Evolutionary conservation across 1,140 invertebrate species (phyloP), one percentile per base, ranked within the genome.

Genomic region (Melipona quadrifasciata): DNA sequence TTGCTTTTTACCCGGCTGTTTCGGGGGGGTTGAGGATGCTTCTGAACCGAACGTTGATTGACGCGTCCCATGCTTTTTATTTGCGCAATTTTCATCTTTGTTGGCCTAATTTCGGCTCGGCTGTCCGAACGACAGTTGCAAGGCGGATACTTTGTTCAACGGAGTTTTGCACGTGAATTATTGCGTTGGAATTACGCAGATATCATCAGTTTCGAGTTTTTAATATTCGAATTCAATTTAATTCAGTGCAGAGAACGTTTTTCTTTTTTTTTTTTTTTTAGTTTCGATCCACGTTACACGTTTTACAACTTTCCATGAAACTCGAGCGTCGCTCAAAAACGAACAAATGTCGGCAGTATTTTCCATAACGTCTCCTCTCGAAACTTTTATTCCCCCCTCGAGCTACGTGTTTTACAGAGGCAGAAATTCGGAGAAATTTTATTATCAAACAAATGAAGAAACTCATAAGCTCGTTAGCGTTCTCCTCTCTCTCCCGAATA

Each of bases 261-360:
- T 3, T 39, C 39, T 5, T 39, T 3, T 3, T 3, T 39, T 39
- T 39, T 39, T 39, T 39, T 57, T 57, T 57, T 55, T 6, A 47
- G 11, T n/a, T 61, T 16, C 39, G 39, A 5, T n/a, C 16, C 3
- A 14, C 34, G 34, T 47, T 24, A 17, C 27, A 27, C 24, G 16
- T 76, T 76, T 76, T 64, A 76, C 27, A 58, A 24, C 21, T 64
- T 39, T 10, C 39, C 24, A 47, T 77, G 51, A 77, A 77, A 64
- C 31, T 47, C 17, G 57, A 61, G 55, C 1, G 55, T 39, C 31
- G 24, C 24, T 76, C 57, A 39, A 47, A 39, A 34, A 27, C n/a
- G 57, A 61, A 76, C 51, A 61, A 61, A 61, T 34, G 34, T n/a
- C 39, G 17, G 17, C 21, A 17, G 19, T 61, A 14, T 76, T 76